Evolutionary conservation across 2,797 vertebrate genomes (phyloP), one percentile per base, ranked within the genome.

Genomic region (Lacerta viridis): DNA sequence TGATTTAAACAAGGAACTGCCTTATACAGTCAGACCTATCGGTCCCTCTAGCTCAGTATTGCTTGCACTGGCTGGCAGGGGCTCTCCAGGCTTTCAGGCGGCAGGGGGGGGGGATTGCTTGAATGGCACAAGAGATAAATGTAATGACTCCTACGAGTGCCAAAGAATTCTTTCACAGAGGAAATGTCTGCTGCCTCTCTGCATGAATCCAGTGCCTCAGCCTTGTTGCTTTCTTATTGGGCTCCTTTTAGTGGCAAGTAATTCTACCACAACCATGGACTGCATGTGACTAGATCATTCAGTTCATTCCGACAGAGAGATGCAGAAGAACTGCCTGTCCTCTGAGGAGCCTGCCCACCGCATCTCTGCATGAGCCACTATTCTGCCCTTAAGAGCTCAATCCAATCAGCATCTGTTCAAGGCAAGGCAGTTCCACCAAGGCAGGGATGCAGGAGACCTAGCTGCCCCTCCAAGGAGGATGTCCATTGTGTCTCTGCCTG

Each of bases 111-210:
- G 41, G 41, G 7, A 36, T 27, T n/a, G 25, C 76, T 29, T 1
- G n/a, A 18, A 1, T 9, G 33, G 18, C 4, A 18, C 79, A 41
- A n/a, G 36, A 13, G 8, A 68, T 4, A 68, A 43, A 10, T 69
- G 1, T 0, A 8, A 46, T 43, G 39, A 20, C 27, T 6, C 1
- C 41, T 1, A 1, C 1, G 2, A 66, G 33, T 46, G 5, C 5
- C 64, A 27, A 20, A 43, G 33, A 29, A 69, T 25, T 25, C 9
- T 69, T 68, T 68, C 64, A 27, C 8, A n/a, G 33, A 81, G 80
- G 15, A 68, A 68, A 25, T 41, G 36, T 4, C 27, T n/a, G 64
- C 36, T n/a, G 64, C 13, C 7, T 18, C 74, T 76, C 39, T 76
- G 39, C 20, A 41, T 17, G 36, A 76, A 20, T 75, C 18, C 7